Base-by-base conservation (phyloP, 2,888 invertebrate genomes). In the Epirrita christyi region DNA sequence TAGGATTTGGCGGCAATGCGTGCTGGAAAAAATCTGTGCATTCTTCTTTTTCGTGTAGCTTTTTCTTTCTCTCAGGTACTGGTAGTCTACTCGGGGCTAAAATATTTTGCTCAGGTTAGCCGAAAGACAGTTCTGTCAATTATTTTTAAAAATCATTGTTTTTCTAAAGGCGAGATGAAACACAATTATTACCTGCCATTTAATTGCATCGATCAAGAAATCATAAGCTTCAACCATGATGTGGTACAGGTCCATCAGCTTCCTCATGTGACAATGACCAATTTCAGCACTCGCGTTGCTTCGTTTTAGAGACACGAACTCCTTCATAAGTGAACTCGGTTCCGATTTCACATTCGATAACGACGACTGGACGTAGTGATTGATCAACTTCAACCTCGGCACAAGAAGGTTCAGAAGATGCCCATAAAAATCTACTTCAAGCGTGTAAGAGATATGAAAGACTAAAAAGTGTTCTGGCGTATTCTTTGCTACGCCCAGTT, bases 121-220 rank as follows among this genome's bases (percentile, higher is more conserved):
- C n/a, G n/a, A n/a, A n/a, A n/a, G n/a, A n/a, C n/a, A n/a, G n/a
- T n/a, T n/a, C n/a, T n/a, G n/a, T n/a, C n/a, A n/a, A n/a, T n/a
- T n/a, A n/a, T n/a, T n/a, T n/a, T n/a, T n/a, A n/a, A n/a, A n/a
- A n/a, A n/a, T n/a, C n/a, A n/a, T n/a, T n/a, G n/a, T n/a, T n/a
- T n/a, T n/a, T n/a, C n/a, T n/a, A n/a, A n/a, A n/a, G n/a, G n/a
- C n/a, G n/a, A n/a, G n/a, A n/a, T n/a, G n/a, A n/a, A n/a, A n/a
- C n/a, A n/a, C n/a, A n/a, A n/a, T 6, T 11, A 44, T 70, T 70
- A 86, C 87, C 85, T 86, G 85, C 85, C 85, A 87, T 64, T 85
- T 86, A 15, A 86, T 75, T 0, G 86, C 81, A 54, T 83, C 80
- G 34, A 80, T 77, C 51, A 88, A 70, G 57, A 59, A 76, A 44